phyloP scores from a whole-genome alignment of 2,113 vertebrate species.

The Nannospalax galili region DNA sequence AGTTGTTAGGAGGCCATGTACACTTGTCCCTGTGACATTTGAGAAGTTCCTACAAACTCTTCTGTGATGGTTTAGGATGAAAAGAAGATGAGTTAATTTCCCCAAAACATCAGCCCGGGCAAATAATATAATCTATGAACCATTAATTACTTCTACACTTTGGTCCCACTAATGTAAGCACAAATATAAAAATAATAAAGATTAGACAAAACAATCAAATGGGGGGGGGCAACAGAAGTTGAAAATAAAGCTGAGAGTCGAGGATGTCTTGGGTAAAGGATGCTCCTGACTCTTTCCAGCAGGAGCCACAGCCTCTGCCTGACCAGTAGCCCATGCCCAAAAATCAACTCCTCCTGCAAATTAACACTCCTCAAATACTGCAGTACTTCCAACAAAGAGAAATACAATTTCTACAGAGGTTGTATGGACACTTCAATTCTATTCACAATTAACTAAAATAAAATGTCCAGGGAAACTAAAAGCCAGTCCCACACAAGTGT shows the following conservation, averaged over 20 bases:
- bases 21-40: slow-evolving; percentile 40
- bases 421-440: neutral
- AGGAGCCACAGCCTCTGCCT: neutral
- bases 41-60: neutral
- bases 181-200: slow-evolving; percentile 26
- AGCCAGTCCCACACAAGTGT: neutral
- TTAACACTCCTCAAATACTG: too few relatives aligned
- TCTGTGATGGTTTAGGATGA: neutral
- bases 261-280: neutral
- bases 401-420: too few relatives aligned
- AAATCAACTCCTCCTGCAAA: neutral
- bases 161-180: neutral
- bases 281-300: neutral
- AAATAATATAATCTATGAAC: slow-evolving; percentile 23
- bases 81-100: slow-evolving; percentile 37
- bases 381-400: neutral
- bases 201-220: neutral
- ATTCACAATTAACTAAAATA: slow-evolving; percentile 43
- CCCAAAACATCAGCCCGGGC: neutral
- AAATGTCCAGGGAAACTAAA: slow-evolving; percentile 41
- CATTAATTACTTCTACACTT: neutral
- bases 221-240: neutral
- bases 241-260: neutral
- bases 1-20: slow-evolving; percentile 11
- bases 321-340: neutral